phyloP scores from a whole-genome alignment of 2,888 invertebrate species.

The Macrosiphum euphorbiae region DNA sequence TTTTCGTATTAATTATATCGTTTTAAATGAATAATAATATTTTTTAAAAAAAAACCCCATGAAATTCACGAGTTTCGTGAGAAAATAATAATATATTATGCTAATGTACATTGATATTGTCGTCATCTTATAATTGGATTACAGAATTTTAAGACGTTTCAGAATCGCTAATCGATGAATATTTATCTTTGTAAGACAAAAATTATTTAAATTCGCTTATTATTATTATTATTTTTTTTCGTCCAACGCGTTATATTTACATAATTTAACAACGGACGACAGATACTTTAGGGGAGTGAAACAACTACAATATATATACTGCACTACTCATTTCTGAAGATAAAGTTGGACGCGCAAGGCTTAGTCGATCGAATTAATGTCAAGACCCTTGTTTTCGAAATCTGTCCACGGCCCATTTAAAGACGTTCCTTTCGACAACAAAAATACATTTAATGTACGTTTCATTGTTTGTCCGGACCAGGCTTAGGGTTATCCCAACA shows the following conservation, averaged over 20 bases:
- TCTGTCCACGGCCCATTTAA: conserved; percentile 8
- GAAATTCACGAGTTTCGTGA: neutral
- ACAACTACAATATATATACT: neutral
- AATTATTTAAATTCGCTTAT: conserved; percentile 21
- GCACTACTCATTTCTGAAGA: conserved; percentile 24
- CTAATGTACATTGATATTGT: neutral
- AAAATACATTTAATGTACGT: conserved; percentile 35
- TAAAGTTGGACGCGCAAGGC: conserved; percentile 2
- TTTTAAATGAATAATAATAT: neutral
- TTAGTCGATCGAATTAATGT: conserved; percentile 52
- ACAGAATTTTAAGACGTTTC: neutral
- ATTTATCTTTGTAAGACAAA: conserved; percentile 4
- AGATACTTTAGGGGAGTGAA: neutral
- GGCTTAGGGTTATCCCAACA: neutral
- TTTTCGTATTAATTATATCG: neutral
- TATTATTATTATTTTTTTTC: neutral
- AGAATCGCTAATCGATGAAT: conserved; percentile 22
- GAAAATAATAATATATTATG: neutral
- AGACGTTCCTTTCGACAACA: conserved; percentile 31
- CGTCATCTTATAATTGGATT: neutral
- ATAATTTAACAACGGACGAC: conserved; percentile 25
- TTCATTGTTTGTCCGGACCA: conserved; percentile 40
- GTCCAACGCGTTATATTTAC: neutral
- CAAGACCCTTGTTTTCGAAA: conserved; percentile 48
- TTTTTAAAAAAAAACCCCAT: neutral